These are phyloP conservation scores for Portevinia maculata DNA, from an alignment of 2,888 invertebrate genomes.

Conservation along the genomic window DNA sequence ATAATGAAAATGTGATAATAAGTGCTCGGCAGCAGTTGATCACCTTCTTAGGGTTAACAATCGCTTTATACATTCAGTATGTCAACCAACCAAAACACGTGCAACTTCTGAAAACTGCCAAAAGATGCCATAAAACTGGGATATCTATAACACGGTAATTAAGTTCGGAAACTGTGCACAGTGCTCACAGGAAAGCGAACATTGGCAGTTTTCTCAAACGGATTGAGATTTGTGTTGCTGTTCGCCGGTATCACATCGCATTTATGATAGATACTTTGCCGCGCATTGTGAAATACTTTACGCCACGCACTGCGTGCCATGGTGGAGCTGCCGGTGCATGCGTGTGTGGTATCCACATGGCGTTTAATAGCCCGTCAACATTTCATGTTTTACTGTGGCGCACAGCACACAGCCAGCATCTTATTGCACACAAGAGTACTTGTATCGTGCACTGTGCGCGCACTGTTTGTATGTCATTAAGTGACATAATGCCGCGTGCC, in stretches of 20 bases:
- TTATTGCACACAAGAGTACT: conserved; percentile 17
- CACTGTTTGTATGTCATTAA: conserved; percentile 69
- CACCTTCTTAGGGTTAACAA: conserved; percentile 62
- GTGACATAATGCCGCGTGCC: conserved; percentile 74
- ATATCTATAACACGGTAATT: conserved; percentile 68
- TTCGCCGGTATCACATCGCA: not conserved
- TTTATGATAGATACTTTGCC: conserved; percentile 30
- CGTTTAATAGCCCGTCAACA: conserved; percentile 72
- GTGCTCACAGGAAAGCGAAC: not conserved
- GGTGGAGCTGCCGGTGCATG: conserved; percentile 19
- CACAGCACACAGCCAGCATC: conserved; percentile 24
- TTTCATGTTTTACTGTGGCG: conserved; percentile 67
- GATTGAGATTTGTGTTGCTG: conserved; percentile 45
- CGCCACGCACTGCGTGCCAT: conserved; percentile 31
- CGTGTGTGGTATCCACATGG: conserved; percentile 74
- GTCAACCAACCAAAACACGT: conserved; percentile 58
- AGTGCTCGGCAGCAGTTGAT: conserved; percentile 8
- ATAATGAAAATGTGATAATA: conserved; percentile 12
- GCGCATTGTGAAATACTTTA: conserved; percentile 46
- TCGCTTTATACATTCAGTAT: conserved; percentile 70
- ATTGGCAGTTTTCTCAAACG: conserved; percentile 1
- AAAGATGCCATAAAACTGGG: conserved; percentile 49
- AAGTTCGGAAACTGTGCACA: conserved; percentile 52
- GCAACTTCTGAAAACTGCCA: conserved; percentile 45
- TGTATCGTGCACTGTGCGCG: conserved; percentile 19